A percentile compares a stretch with the other conserved stretches of the same genome.
These are phyloP conservation scores for Falcaria lacertinaria DNA, from an alignment of 2,888 invertebrate genomes.

Conservation along the genomic window DNA sequence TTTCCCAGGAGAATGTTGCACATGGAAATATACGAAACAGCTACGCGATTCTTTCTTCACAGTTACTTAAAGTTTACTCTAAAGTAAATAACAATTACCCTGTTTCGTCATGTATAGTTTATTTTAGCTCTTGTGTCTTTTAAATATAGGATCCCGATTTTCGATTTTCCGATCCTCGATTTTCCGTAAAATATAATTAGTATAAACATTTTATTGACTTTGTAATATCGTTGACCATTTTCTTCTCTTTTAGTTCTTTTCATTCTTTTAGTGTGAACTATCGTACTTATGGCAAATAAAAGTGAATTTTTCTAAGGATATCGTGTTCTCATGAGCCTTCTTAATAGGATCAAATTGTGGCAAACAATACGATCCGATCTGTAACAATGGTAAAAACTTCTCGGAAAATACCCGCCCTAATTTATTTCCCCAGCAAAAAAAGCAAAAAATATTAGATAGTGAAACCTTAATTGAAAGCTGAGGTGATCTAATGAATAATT, in stretches of 20 bases:
- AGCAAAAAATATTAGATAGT: too few relatives aligned
- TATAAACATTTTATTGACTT: too few relatives aligned
- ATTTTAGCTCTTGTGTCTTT: background rate
- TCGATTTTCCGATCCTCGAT: too few relatives aligned
- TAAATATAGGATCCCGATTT: background rate
- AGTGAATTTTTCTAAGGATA: background rate
- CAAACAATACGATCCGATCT: conserved; percentile 1
- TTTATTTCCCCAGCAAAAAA: too few relatives aligned
- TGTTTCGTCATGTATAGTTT: conserved; percentile 3
- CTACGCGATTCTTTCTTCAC: conserved; percentile 4
- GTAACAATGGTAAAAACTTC: background rate
- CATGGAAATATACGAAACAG: background rate
- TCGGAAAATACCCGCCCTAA: background rate
- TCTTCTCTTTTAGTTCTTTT: too few relatives aligned
- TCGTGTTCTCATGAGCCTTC: too few relatives aligned
- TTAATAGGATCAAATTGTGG: background rate
- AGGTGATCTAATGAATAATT: too few relatives aligned
- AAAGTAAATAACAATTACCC: conserved; percentile 9
- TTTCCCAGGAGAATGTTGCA: background rate
- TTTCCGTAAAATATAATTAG: too few relatives aligned
- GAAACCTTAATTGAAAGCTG: too few relatives aligned
- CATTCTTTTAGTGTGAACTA: too few relatives aligned
- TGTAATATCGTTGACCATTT: too few relatives aligned
- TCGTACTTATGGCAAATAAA: background rate
- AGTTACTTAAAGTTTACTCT: conserved; percentile 17